phyloP scores from a whole-genome alignment of 1,140 invertebrate genomes.

The Caenorhabditis remanei region DNA sequence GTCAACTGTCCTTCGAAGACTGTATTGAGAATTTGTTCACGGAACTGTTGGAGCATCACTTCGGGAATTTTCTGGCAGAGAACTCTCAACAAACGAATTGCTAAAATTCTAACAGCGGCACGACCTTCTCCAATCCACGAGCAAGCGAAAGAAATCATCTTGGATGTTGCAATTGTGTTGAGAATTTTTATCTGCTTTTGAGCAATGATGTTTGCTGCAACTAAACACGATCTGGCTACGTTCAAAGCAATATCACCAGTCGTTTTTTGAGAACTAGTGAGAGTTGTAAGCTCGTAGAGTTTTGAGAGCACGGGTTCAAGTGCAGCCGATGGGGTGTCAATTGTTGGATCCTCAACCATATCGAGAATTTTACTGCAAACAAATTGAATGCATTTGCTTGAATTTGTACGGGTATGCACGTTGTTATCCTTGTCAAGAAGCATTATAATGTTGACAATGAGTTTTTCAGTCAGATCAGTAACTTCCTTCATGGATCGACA shows the following conservation, averaged over 20 bases:
- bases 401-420: constrained; percentile 53
- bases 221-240: constrained; percentile 53
- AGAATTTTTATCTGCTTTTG: constrained; percentile 67
- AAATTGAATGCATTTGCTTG: constrained; percentile 55
- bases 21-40: constrained; percentile 63
- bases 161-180: constrained; percentile 61
- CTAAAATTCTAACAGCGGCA: constrained; percentile 64
- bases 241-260: constrained; percentile 42
- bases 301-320: constrained; percentile 58
- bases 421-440: constrained; percentile 63
- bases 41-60: constrained; percentile 64
- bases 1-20: constrained; percentile 66
- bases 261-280: neutral
- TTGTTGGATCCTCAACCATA: constrained; percentile 36
- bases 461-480: constrained; percentile 37
- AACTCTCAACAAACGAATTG: constrained; percentile 65
- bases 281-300: constrained; percentile 64
- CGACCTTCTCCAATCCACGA: constrained; percentile 64
- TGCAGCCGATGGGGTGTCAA: constrained; percentile 39
- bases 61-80: constrained; percentile 66
- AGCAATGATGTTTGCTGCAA: constrained; percentile 67
- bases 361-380: constrained; percentile 50
- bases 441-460: constrained; percentile 54
- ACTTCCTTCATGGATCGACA: constrained; percentile 42
- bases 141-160: constrained; percentile 64